Evolutionary conservation across 2,113 vertebrate species (phyloP).

Genomic region (Stictonetta naevosa): DNA sequence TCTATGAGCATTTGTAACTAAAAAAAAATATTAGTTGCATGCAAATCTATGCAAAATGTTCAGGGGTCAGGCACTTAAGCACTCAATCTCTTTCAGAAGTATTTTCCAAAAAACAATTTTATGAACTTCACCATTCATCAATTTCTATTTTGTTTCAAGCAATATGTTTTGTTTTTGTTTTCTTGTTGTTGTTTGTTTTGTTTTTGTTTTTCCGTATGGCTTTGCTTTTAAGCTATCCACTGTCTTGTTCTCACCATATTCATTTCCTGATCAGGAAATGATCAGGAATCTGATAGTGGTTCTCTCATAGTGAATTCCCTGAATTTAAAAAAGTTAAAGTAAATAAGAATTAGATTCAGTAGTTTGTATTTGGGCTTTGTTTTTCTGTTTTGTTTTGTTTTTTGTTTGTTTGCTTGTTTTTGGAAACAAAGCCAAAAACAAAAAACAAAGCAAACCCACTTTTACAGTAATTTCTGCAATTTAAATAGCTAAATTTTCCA

Average conservation of each 20-base stretch:
- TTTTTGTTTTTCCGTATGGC: too few relatives aligned
- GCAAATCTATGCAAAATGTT: neutral
- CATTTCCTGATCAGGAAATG: neutral
- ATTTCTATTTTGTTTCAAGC: neutral
- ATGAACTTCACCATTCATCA: neutral
- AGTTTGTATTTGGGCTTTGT: fast-evolving
- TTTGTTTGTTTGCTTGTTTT: neutral
- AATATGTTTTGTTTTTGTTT: neutral
- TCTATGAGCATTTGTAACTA: neutral
- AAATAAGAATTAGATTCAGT: neutral
- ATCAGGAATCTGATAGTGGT: neutral
- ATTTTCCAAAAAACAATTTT: neutral
- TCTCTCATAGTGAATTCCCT: neutral
- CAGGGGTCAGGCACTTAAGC: neutral
- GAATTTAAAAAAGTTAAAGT: neutral
- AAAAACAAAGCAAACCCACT: neutral
- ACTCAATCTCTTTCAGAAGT: neutral
- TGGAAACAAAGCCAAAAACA: neutral
- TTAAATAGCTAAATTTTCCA: neutral
- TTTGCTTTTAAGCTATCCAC: neutral
- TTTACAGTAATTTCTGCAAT: neutral
- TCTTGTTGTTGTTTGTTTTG: too few relatives aligned
- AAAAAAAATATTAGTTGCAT: neutral
- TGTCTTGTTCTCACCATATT: neutral
- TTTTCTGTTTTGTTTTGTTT: neutral